These are phyloP conservation scores for Phrynosoma platyrhinos DNA, from an alignment of 2,113 vertebrate species.

Conservation along the genomic window DNA sequence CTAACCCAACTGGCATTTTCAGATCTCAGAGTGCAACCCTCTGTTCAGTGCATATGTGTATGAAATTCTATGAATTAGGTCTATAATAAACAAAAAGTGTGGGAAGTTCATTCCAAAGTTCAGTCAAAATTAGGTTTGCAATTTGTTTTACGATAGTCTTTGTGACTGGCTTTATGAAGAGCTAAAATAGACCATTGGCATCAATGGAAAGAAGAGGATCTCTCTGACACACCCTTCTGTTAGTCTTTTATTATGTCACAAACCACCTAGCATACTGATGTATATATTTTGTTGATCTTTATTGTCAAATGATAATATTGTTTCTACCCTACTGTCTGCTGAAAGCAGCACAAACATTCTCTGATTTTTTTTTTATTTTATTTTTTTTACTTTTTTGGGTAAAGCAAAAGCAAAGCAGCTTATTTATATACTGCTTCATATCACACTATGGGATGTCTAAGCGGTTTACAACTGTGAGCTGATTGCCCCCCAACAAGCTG, in stretches of 20 bases:
- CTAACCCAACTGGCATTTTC: too few species aligned
- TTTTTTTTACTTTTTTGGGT: too few species aligned
- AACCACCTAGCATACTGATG: not conserved
- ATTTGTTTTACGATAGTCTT: not conserved
- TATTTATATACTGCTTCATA: too few species aligned
- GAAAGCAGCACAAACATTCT: not conserved
- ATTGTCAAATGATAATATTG: not conserved
- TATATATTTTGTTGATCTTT: not conserved
- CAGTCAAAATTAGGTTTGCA: not conserved
- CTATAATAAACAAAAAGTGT: not conserved
- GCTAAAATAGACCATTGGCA: not conserved
- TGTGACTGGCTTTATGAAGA: not conserved
- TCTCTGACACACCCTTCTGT: not conserved
- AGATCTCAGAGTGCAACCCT: not conserved
- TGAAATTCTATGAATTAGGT: not conserved
- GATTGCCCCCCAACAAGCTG: too few species aligned
- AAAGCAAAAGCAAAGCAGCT: too few species aligned
- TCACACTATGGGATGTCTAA: too few species aligned
- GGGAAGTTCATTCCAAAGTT: not conserved
- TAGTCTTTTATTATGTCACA: not conserved
- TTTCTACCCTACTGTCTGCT: not conserved
- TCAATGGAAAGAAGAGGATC: not conserved
- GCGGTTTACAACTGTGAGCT: too few species aligned
- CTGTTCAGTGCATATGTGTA: not conserved
- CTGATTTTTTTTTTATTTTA: too few species aligned